These are phyloP conservation scores for Dryoscopus gambensis DNA, from an alignment of 2,113 vertebrate genomes.

Conservation along the genomic window DNA sequence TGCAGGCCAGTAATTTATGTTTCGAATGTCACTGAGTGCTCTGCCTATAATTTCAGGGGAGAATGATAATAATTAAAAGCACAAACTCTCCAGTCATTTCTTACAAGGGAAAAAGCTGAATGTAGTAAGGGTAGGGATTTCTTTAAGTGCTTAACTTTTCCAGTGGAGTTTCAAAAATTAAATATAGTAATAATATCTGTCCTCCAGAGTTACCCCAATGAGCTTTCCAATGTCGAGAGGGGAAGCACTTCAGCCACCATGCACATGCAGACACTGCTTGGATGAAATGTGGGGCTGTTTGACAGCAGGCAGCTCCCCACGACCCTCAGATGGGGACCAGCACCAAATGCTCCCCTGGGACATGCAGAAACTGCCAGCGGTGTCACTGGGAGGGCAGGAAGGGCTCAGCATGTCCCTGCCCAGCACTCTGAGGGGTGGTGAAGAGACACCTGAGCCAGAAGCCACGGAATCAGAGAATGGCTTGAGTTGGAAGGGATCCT, in stretches of 20 bases:
- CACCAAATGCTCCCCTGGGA: background rate
- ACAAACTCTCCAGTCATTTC: conserved; percentile 72
- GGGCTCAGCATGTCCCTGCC: background rate
- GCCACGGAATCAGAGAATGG: rapidly evolving
- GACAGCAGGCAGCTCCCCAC: background rate
- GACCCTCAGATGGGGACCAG: background rate
- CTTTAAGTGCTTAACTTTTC: conserved; percentile 72
- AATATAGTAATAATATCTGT: conserved; percentile 41
- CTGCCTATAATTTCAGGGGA: conserved; percentile 77
- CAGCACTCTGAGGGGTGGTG: background rate
- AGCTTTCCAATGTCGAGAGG: background rate
- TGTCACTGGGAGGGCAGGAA: background rate
- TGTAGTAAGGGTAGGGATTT: conserved; percentile 51
- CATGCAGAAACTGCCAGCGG: background rate
- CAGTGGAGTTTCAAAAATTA: conserved; percentile 67
- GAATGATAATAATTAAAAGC: conserved; percentile 82
- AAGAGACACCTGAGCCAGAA: background rate
- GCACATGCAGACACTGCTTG: background rate
- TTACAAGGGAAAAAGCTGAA: conserved; percentile 68
- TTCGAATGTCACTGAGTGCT: conserved; percentile 74
- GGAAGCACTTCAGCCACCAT: background rate
- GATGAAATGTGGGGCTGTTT: background rate
- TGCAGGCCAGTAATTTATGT: conserved; percentile 81
- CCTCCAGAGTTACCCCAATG: background rate
- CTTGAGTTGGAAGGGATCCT: background rate